These are phyloP conservation scores for Phaethornis superciliosus DNA, from an alignment of 2,113 vertebrate species.

Conservation along the genomic window DNA sequence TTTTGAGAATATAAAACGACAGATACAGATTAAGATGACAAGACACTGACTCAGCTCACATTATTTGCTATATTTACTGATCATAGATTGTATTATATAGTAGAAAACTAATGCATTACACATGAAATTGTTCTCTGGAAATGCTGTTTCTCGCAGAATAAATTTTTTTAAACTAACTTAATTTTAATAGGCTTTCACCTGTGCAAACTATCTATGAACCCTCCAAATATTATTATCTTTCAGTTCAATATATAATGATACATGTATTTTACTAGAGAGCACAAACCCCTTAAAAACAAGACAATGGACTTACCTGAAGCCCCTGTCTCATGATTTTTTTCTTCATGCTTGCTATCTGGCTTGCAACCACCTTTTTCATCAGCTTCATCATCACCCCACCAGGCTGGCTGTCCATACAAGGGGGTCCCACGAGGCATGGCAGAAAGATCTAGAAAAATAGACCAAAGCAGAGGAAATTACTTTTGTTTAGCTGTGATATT, in stretches of 20 bases:
- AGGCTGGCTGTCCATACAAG: constrained; percentile 95
- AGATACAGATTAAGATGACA: background rate
- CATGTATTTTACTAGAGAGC: background rate
- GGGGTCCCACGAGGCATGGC: constrained; percentile 93
- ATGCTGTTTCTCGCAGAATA: background rate
- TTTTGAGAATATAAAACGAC: background rate
- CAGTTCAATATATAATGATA: background rate
- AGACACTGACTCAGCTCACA: background rate
- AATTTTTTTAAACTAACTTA: background rate
- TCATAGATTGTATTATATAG: background rate
- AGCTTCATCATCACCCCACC: constrained; percentile 96
- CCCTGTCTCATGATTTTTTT: constrained; percentile 81
- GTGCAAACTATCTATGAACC: background rate
- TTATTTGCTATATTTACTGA: background rate
- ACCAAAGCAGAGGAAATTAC: background rate
- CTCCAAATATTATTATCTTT: background rate
- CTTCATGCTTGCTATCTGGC: constrained; percentile 83
- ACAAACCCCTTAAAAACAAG: background rate
- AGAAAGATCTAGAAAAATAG: constrained; percentile 77
- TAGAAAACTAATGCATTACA: background rate
- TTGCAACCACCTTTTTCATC: constrained; percentile 90
- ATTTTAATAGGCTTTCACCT: background rate
- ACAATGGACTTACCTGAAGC: constrained; percentile 77
- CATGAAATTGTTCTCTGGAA: background rate
- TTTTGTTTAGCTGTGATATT: background rate